Evolutionary conservation across 2,888 invertebrate genomes (phyloP), one percentile per base, ranked within the genome.

Genomic region (Drosophila peninsularis): DNA sequence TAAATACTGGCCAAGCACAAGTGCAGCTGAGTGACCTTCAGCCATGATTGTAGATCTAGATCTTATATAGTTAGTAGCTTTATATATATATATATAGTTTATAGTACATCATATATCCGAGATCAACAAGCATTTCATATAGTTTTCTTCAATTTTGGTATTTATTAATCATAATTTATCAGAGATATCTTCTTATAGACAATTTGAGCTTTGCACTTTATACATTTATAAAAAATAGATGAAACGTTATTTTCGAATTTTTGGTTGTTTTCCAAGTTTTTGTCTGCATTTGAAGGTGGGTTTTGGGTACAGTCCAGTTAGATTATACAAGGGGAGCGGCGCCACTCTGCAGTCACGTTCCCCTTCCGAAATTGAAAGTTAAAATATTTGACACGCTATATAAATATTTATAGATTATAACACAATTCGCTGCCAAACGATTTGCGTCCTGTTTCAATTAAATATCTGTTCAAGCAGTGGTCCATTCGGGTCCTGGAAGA

Each of bases 111-210:
- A 10, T 30, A 30, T 30, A 30, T 10, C 24, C 4, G 4, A 24
- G 24, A 24, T 24, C 24, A 24, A 24, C 2, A 24, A 5, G 24
- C 4, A 24, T 24, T 24, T 24, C 24, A 24, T 24, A 24, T 24
- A 24, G 5, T 24, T 24, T 24, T 24, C 6, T 30, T 6, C 6
- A 1, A 13, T 1, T 30, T 47, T 30, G n/a, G n/a, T 11, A 45
- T 27, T 45, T 45, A 11, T 17, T 17, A 30, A 4, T 17, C 9
- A 30, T 17, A 47, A 30, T 47, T 47, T 47, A 47, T 17, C 17
- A 47, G 27, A 47, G n/a, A 47, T 17, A 32, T 32, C 3, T 30
- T 47, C 30, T 47, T 32, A 47, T 19, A 32, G 47, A 47, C 47
- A 30, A 32, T 47, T 47, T 19, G 47, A 47, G 30, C n/a, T 4